Evolutionary conservation across 2,797 vertebrate species (phyloP), one percentile per base, ranked within the genome.

Genomic region (Dendrocincla fuliginosa): DNA sequence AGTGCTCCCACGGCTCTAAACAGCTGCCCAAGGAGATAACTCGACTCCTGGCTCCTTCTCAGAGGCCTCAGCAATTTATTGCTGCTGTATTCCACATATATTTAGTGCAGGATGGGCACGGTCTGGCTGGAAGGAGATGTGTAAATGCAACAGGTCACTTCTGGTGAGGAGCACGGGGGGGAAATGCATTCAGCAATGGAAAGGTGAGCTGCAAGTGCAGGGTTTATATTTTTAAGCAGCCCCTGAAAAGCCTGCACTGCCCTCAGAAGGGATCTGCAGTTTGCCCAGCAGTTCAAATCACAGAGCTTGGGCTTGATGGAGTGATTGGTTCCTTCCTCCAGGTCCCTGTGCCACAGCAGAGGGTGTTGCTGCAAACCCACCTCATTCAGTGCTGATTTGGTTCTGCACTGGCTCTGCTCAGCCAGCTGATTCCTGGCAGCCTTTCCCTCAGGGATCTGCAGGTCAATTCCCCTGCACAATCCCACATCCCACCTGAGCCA

Each of bases 401-500:
- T 52, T 73, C 24, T 25, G 23, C 7, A 0, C 42, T 12, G 11
- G n/a, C 55, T 87, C 20, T 1, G 8, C 53, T 16, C 37, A 8
- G 17, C 1, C 8, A 0, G 8, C 46, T 28, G 46, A 4, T 55
- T 44, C 16, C 10, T 2, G 9, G 3, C 20, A 18, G 61, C 25
- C 0, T 59, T 83, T 28, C 8, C 25, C 41, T 35, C 9, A 0
- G 53, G 52, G 19, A 3, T 0, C 0, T 3, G 32, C 5, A 5
- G 61, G 77, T 47, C 44, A 74, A 50, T 50, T 71, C 84, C 30
- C 64, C 60, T 61, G 82, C 53, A 18, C 49, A 60, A 22, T 13
- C 6, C 27, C 53, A 16, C 8, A 37, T 78, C 27, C 53, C 30
- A 5, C 53, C 60, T 15, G 16, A 30, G 49, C 5, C 33, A 13